phyloP scores from a whole-genome alignment of 2,113 vertebrate genomes.

The Pycnonotus jocosus region DNA sequence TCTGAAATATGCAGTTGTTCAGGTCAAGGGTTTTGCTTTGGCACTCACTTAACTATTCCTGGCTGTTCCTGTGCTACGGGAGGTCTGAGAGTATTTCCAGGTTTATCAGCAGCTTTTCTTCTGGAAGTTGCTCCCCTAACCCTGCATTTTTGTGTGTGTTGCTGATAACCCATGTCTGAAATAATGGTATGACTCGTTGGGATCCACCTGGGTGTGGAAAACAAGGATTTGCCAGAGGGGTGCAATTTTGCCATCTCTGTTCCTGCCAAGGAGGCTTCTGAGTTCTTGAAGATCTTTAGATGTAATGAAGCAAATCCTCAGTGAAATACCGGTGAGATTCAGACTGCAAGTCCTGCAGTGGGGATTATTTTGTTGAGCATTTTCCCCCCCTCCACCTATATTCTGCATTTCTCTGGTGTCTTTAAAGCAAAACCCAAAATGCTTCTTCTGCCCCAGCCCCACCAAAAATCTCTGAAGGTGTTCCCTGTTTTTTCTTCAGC shows the following conservation, averaged over 20 bases:
- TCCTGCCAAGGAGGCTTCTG: background rate
- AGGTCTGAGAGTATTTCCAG: constrained; percentile 43
- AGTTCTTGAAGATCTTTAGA: background rate
- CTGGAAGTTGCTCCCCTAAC: background rate
- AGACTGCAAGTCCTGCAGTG: background rate
- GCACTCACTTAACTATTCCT: constrained; percentile 5
- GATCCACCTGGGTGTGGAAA: background rate
- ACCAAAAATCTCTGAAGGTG: background rate
- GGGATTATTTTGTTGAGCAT: background rate
- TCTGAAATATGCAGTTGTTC: constrained; percentile 7
- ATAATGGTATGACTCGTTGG: background rate
- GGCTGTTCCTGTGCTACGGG: background rate
- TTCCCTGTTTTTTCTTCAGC: background rate
- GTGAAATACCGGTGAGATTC: background rate
- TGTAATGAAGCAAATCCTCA: background rate
- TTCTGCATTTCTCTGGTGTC: background rate
- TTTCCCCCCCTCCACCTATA: accelerated
- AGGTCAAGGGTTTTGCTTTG: constrained; percentile 35
- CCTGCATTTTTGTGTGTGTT: background rate
- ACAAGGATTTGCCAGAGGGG: background rate
- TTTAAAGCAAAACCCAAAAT: background rate
- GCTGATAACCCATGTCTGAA: constrained; percentile 33
- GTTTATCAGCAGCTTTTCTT: constrained; percentile 41
- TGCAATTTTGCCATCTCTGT: background rate
- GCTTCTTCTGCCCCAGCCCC: background rate